phyloP scores from a whole-genome alignment of 1,140 invertebrate species.

The Panonychus citri region DNA sequence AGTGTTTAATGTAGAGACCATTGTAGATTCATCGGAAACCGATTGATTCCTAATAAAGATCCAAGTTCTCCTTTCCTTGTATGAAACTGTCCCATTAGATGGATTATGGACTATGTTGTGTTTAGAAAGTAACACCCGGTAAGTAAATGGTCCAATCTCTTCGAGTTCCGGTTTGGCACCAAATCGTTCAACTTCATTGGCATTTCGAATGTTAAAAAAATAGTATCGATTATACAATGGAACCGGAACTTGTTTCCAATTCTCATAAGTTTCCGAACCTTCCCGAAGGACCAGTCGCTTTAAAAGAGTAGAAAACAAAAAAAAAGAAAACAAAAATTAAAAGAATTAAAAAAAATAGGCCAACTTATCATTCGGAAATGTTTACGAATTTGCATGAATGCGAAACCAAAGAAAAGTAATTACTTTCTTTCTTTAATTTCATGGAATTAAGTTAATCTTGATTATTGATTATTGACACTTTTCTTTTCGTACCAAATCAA shows the following conservation, averaged over 20 bases:
- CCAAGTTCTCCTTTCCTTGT: conserved; percentile 59
- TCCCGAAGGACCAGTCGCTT: neutral
- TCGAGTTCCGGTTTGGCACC: conserved; percentile 34
- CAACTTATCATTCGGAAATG: no score
- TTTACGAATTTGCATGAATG: no score
- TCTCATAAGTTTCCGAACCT: conserved; percentile 19
- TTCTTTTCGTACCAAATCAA: no score
- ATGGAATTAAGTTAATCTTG: no score
- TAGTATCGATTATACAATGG: conserved; percentile 28
- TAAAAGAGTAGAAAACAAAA: no score
- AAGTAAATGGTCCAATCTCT: conserved; percentile 54
- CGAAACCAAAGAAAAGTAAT: no score
- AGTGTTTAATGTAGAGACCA: conserved; percentile 59
- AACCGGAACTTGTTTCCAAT: conserved; percentile 23
- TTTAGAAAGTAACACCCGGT: conserved; percentile 18
- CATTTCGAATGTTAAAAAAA: conserved; percentile 70
- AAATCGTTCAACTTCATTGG: conserved; percentile 28
- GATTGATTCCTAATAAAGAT: conserved; percentile 60
- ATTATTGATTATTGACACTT: no score
- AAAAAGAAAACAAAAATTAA: neutral
- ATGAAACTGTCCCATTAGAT: conserved; percentile 62
- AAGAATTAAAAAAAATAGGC: no score
- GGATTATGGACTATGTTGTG: conserved; percentile 13
- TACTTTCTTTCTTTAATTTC: no score
- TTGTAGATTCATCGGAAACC: conserved; percentile 46